A percentile compares a stretch with the other conserved stretches of the same genome.
Evolutionary conservation across 2,888 invertebrate species (phyloP).

Genomic region (Galeopsomyia nigrocyanea): DNA sequence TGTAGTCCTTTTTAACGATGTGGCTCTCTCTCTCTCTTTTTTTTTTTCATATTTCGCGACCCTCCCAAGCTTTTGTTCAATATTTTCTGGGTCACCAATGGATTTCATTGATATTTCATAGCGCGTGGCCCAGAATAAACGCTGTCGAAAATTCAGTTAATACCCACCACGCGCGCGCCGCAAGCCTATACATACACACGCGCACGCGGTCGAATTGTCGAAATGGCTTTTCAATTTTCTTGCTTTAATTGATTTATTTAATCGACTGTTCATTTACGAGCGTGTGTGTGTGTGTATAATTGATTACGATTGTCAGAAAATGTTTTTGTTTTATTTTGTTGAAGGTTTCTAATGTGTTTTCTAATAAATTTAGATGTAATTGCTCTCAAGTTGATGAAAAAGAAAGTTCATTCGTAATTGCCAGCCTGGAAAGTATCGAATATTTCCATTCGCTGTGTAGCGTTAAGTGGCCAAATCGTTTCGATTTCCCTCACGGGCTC

Average conservation of each 20-base stretch:
- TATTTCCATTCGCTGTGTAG: too few relatives aligned
- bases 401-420: too few relatives aligned
- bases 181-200: background rate
- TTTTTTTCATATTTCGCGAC: background rate
- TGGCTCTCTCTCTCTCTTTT: background rate
- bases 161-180: background rate
- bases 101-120: conserved; percentile 3
- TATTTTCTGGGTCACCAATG: background rate
- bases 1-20: background rate
- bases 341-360: too few relatives aligned
- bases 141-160: background rate
- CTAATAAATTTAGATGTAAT: too few relatives aligned
- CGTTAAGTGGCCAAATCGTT: conserved; percentile 24
- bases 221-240: conserved; percentile 10
- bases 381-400: too few relatives aligned
- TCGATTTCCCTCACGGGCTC: conserved; percentile 1
- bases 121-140: background rate
- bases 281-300: too few relatives aligned
- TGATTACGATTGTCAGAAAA: too few relatives aligned
- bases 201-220: background rate
- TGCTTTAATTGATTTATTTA: background rate
- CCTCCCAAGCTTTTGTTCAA: conserved; percentile 1
- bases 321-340: too few relatives aligned
- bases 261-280: background rate
- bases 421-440: too few relatives aligned